These are phyloP conservation scores for Diglossa brunneiventris DNA, from an alignment of 2,113 vertebrate species.

Conservation along the genomic window DNA sequence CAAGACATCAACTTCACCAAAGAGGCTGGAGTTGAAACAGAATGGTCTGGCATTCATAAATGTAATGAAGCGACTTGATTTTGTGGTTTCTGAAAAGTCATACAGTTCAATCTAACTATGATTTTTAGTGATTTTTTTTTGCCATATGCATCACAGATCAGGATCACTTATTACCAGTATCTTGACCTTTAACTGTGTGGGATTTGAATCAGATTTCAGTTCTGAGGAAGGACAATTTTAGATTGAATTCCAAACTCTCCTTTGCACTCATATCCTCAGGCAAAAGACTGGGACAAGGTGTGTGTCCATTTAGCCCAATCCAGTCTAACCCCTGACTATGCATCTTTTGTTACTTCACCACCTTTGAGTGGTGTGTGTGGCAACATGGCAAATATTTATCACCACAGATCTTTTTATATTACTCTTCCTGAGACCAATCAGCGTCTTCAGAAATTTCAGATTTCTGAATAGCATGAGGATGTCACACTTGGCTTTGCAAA, in stretches of 20 bases:
- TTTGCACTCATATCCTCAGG: background rate
- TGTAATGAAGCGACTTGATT: slow-evolving; percentile 43
- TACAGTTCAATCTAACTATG: background rate
- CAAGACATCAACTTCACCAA: slow-evolving; percentile 3
- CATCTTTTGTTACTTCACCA: background rate
- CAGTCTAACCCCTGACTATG: background rate
- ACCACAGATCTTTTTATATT: background rate
- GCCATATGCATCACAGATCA: background rate
- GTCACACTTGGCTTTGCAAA: background rate
- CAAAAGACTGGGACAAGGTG: background rate
- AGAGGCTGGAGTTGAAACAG: slow-evolving; percentile 15
- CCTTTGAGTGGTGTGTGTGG: background rate
- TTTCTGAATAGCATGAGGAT: background rate
- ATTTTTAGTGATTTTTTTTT: slow-evolving; percentile 12
- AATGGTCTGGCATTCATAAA: slow-evolving; percentile 24
- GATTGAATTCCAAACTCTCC: background rate
- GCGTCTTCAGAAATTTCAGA: background rate
- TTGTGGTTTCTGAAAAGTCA: slow-evolving; percentile 33
- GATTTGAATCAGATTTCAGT: background rate
- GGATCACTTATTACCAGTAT: background rate
- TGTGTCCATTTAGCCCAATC: background rate
- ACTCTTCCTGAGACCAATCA: background rate
- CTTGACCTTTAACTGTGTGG: slow-evolving; percentile 14
- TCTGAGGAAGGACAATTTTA: background rate
- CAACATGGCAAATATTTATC: background rate